These are phyloP conservation scores for Cephonodes hylas DNA, from an alignment of 2,888 invertebrate species.

Conservation along the genomic window DNA sequence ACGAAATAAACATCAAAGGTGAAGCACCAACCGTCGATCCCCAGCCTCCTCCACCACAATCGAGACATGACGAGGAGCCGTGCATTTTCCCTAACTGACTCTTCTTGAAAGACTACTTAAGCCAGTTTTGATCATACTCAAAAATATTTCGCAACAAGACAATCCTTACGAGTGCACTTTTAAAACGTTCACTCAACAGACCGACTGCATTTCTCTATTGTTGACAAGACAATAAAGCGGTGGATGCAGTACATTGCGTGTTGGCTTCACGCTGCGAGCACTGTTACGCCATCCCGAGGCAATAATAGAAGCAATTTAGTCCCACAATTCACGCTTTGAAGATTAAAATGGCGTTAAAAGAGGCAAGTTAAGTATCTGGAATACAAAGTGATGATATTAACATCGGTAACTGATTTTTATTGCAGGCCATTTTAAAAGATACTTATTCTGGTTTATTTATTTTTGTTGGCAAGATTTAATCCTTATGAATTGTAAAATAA, in stretches of 20 bases:
- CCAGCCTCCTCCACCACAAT: neutral
- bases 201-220: slow-evolving; percentile 3
- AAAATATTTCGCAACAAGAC: neutral
- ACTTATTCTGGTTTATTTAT: neutral
- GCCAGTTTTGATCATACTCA: neutral
- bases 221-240: neutral
- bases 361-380: neutral
- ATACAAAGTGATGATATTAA: neutral
- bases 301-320: slow-evolving; percentile 5
- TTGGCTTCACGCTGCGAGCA: neutral
- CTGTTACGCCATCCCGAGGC: neutral
- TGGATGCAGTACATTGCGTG: neutral
- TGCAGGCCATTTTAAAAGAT: neutral
- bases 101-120: neutral
- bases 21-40: neutral
- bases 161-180: slow-evolving; percentile 2
- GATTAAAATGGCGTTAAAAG: neutral
- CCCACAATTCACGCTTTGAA: slow-evolving; percentile 6
- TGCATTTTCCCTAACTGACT: neutral
- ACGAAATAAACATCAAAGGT: neutral
- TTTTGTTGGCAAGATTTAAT: too few species aligned
- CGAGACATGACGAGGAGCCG: neutral
- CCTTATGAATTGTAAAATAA: too few species aligned
- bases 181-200: neutral
- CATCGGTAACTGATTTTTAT: neutral